A percentile compares a stretch with the other conserved stretches of the same genome.
These are phyloP conservation scores for Scaptomyza montana DNA, from an alignment of 1,140 invertebrate species.

Conservation along the genomic window DNA sequence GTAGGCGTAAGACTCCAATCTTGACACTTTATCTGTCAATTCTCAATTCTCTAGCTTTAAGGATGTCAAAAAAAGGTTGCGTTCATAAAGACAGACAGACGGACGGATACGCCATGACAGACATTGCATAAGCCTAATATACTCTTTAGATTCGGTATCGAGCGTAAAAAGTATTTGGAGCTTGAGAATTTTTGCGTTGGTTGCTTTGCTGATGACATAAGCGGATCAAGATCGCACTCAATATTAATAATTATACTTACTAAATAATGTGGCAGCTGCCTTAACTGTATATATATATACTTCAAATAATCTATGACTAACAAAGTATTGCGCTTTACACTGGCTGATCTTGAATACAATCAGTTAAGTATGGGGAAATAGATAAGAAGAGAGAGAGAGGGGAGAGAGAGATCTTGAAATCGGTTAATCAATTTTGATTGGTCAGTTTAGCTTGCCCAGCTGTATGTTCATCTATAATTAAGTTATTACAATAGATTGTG, in stretches of 20 bases:
- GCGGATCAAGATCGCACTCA: slow-evolving; percentile 27
- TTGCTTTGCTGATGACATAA: slow-evolving; percentile 42
- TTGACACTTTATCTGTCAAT: no score
- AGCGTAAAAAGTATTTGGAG: slow-evolving; percentile 37
- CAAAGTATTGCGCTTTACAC: background rate
- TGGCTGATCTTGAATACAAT: slow-evolving; percentile 29
- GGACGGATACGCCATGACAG: no score
- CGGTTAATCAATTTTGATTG: slow-evolving; percentile 29
- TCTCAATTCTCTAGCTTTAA: no score
- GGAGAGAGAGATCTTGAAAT: background rate
- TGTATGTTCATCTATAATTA: slow-evolving; percentile 25
- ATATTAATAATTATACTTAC: slow-evolving; percentile 22
- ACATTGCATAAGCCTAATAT: no score
- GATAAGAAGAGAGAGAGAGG: background rate
- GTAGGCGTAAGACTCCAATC: no score
- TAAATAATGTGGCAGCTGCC: slow-evolving; percentile 7
- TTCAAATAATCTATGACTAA: slow-evolving; percentile 8
- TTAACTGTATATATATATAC: background rate
- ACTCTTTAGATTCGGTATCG: no score
- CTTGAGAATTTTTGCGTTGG: slow-evolving; percentile 48
- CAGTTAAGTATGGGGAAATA: background rate
- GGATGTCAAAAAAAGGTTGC: no score
- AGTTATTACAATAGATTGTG: slow-evolving; percentile 9
- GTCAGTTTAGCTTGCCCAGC: background rate
- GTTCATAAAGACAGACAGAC: no score